Conservation (phyloP, 2,888 invertebrate genomes). For the Nebria salina region DNA sequence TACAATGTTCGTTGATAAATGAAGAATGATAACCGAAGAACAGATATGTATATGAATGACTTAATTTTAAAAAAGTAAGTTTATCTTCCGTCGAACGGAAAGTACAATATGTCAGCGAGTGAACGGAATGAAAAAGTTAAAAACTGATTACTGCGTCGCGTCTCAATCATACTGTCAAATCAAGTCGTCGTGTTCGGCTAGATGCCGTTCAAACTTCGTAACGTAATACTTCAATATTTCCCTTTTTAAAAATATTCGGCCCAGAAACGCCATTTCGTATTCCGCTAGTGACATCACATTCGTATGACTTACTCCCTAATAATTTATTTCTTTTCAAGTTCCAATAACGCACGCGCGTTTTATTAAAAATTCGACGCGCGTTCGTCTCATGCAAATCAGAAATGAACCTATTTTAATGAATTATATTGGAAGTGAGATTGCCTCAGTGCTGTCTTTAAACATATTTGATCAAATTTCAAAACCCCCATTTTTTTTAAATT, state of each 20-base stretch:
- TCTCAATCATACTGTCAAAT: slow-evolving; percentile 42
- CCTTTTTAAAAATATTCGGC: slow-evolving; percentile 35
- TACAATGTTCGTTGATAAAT: not conserved
- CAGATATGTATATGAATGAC: not conserved
- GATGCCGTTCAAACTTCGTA: slow-evolving; percentile 11
- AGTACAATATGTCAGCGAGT: slow-evolving; percentile 5
- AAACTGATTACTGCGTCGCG: slow-evolving; percentile 32
- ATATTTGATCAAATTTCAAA: not conserved
- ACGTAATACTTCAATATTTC: slow-evolving; percentile 41
- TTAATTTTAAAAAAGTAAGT: slow-evolving; percentile 9
- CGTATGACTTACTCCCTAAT: slow-evolving; percentile 45
- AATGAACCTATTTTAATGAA: slow-evolving; percentile 47
- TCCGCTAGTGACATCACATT: slow-evolving; percentile 39
- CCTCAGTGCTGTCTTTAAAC: not conserved
- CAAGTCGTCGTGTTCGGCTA: slow-evolving; percentile 17
- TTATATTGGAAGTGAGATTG: slow-evolving; percentile 46
- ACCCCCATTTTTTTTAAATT: not conserved
- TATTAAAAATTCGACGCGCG: slow-evolving; percentile 45
- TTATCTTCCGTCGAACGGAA: not conserved
- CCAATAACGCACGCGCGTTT: slow-evolving; percentile 39
- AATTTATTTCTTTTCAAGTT: slow-evolving; percentile 47
- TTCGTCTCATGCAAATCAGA: slow-evolving; percentile 43
- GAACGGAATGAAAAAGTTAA: slow-evolving; percentile 13
- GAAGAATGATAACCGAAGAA: not conserved
- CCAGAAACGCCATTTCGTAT: slow-evolving; percentile 37